These are phyloP conservation scores for Ennomos quercinarius DNA, from an alignment of 2,888 invertebrate species.

Conservation along the genomic window DNA sequence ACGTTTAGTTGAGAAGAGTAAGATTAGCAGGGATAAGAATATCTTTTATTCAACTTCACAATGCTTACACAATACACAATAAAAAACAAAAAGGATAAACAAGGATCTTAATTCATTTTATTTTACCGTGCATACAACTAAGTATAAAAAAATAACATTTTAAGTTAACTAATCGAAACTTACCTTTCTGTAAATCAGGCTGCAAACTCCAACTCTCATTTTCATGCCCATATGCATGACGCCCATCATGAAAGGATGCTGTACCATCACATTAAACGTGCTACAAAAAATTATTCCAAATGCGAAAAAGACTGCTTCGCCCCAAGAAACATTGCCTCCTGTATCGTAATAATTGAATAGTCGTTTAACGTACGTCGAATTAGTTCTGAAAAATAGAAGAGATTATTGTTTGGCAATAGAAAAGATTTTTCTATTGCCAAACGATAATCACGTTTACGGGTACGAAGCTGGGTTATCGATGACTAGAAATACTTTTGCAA, in stretches of 20 bases:
- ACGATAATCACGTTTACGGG: too few relatives aligned
- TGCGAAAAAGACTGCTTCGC: slow-evolving; percentile 89
- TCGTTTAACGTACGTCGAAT: slow-evolving; percentile 84
- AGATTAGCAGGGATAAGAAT: background rate
- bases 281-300: slow-evolving; percentile 88
- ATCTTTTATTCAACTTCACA: too few relatives aligned
- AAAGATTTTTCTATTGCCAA: background rate
- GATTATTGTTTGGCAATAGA: too few relatives aligned
- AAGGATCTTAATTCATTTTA: too few relatives aligned
- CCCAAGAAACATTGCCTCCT: slow-evolving; percentile 78
- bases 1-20: too few relatives aligned
- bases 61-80: too few relatives aligned
- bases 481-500: too few relatives aligned
- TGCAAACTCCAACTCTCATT: slow-evolving; percentile 92
- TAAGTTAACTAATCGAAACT: background rate
- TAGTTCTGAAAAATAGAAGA: slow-evolving; percentile 23
- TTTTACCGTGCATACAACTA: too few relatives aligned
- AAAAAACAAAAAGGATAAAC: too few relatives aligned
- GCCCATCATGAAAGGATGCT: slow-evolving; percentile 89
- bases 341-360: slow-evolving; percentile 86
- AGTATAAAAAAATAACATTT: too few relatives aligned
- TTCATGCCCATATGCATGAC: slow-evolving; percentile 93
- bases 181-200: slow-evolving; percentile 94
- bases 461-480: too few relatives aligned
- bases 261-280: slow-evolving; percentile 86